Conservation (phyloP, 2,797 vertebrate species). For the Meriones psammophilus region DNA sequence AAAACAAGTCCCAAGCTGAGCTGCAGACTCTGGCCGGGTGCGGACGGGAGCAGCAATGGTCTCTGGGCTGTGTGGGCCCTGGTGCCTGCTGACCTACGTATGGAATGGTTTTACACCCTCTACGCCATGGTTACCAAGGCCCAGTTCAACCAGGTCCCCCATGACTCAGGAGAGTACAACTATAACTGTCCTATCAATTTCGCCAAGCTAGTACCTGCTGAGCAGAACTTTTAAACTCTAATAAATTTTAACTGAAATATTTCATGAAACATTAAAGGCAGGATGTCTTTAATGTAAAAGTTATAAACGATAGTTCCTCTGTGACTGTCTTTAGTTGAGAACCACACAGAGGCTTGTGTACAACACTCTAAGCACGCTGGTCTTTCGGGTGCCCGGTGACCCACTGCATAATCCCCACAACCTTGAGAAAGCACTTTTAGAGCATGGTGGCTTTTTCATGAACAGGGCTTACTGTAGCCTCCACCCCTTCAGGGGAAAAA, state of each 20-base stretch:
- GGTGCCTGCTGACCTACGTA: not conserved
- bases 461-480: not conserved
- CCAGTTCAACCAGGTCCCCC: not conserved
- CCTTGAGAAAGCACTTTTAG: not conserved
- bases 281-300: conserved; percentile 26
- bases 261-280: not conserved
- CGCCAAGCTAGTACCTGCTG: not conserved
- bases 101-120: not conserved
- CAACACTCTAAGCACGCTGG: not conserved
- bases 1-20: not conserved
- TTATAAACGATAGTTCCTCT: not conserved
- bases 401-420: not conserved
- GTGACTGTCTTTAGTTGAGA: not conserved
- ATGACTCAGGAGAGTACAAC: not conserved
- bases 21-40: not conserved
- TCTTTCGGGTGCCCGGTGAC: not conserved
- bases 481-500: not conserved
- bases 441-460: not conserved
- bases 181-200: not conserved
- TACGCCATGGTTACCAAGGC: not conserved
- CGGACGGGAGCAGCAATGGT: not conserved
- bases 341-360: not conserved
- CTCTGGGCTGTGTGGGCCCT: not conserved
- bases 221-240: not conserved
- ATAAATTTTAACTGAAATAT: conserved; percentile 12